Evolutionary conservation across 2,113 vertebrate species (phyloP).

Genomic region (Stictonetta naevosa): DNA sequence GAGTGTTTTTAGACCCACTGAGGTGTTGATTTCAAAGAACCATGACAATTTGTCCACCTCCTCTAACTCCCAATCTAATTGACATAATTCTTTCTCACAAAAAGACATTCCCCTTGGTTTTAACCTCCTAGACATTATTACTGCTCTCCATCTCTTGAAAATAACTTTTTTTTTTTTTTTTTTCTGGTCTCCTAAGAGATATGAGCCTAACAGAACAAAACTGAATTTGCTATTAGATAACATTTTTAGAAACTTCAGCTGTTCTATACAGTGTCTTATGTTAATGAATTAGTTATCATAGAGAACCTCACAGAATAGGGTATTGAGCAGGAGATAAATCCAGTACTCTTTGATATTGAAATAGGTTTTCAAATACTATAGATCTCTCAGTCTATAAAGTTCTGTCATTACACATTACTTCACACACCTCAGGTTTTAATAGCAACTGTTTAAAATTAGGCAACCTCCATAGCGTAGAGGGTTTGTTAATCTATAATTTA

Average conservation of each 20-base stretch:
- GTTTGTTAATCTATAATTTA: slow-evolving; percentile 30
- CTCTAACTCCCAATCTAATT: neutral
- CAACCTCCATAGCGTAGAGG: neutral
- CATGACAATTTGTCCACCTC: neutral
- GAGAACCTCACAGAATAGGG: neutral
- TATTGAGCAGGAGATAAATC: slow-evolving; percentile 24
- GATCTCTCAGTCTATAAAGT: neutral
- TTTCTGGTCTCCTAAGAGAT: neutral
- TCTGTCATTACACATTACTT: neutral
- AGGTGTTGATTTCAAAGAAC: slow-evolving; percentile 5
- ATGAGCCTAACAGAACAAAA: slow-evolving; percentile 8
- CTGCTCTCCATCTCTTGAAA: neutral
- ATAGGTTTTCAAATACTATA: slow-evolving; percentile 26
- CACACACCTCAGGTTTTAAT: neutral
- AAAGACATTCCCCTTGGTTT: neutral
- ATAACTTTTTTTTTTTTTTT: no score
- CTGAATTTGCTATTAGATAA: slow-evolving; percentile 12
- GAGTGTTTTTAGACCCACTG: neutral
- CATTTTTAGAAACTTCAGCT: slow-evolving; percentile 26
- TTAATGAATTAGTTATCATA: slow-evolving; percentile 37
- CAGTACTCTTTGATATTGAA: slow-evolving; percentile 43
- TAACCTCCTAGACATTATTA: slow-evolving; percentile 18
- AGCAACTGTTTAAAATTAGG: slow-evolving; percentile 16
- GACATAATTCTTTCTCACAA: neutral
- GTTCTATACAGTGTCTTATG: neutral